Evolutionary conservation across 2,113 vertebrate genomes (phyloP), one percentile per base, ranked within the genome.

Genomic region (Calyptomena viridis): DNA sequence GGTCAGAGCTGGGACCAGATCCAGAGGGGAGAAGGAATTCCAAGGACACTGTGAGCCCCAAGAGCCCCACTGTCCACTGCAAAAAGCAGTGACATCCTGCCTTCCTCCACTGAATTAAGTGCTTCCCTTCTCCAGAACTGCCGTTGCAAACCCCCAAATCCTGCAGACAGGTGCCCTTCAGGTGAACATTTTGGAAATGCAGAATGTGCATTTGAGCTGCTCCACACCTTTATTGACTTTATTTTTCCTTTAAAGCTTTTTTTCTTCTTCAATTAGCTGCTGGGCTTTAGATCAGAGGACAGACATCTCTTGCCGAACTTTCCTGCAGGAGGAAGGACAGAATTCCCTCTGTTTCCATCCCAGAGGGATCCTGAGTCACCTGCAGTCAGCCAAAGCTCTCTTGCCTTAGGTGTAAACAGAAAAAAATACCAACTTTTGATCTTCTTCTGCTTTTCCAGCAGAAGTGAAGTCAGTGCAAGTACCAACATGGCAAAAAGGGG

Each of bases 381-480:
- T 71, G 46, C 63, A 89, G 62, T 11, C 62, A 76, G 53, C 15
- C 87, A 89, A 82, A 62, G 37, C 69, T 79, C 66, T 72, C 62
- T 95, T 50, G 62, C 87, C 76, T 91, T 46, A 87, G 91, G 89
- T 83, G 37, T 82, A 73, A 96, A 94, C 60, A 93, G 77, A 95
- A 58, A 56, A 75, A 75, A 93, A 95, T 15, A 76, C 16, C 84
- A 73, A 49, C 44, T 89, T 89, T 62, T 89, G 77, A 87, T 82
- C 84, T 82, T 35, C 49, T 72, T 35, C 84, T 42, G 2, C 55
- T 55, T 84, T 75, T 77, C 47, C 87, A 58, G 74, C 23, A 87
- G 52, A 52, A 84, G 37, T 23, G 66, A 78, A 67, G 56, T 37
- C 77, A 42, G 31, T 35, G 33, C 93, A 87, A 78, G 93, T 62